Conservation (phyloP, 2,113 vertebrate species). For the Xiphophorus maculatus region DNA sequence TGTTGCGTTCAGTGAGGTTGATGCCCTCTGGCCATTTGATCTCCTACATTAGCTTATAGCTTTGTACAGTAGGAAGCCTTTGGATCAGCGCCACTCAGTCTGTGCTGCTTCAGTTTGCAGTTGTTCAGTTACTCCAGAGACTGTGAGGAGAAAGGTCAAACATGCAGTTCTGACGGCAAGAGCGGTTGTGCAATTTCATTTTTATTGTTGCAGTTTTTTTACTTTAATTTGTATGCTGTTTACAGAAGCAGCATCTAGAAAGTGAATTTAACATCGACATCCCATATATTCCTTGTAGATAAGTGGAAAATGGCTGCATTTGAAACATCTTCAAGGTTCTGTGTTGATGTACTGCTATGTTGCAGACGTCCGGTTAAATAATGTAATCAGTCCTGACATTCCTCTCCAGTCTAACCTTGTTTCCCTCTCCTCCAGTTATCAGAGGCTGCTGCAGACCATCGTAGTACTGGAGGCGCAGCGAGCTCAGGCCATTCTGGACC, state of each 20-base stretch:
- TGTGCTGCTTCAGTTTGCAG: constrained; percentile 53
- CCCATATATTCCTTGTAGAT: constrained; percentile 2
- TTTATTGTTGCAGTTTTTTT: not conserved
- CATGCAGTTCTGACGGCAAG: constrained; percentile 7
- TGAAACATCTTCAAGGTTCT: constrained; percentile 15
- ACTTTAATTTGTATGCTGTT: too few species aligned
- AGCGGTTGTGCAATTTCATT: not conserved
- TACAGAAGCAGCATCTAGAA: too few species aligned
- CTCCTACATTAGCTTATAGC: constrained; percentile 41
- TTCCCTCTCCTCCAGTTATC: constrained; percentile 87
- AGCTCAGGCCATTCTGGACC: constrained; percentile 94
- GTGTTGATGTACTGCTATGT: constrained; percentile 48
- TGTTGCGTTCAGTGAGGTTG: constrained; percentile 59
- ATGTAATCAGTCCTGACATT: constrained; percentile 40
- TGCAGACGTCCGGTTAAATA: constrained; percentile 58
- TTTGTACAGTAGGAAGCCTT: constrained; percentile 16
- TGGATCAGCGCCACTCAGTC: constrained; percentile 39
- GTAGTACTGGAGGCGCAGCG: constrained; percentile 97
- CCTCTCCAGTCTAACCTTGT: constrained; percentile 71
- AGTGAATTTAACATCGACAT: not conserved
- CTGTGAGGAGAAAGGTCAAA: constrained; percentile 59
- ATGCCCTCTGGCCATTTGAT: constrained; percentile 52
- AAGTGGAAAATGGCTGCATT: constrained; percentile 5
- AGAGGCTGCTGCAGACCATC: constrained; percentile 98
- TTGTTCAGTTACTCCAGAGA: constrained; percentile 38